phyloP scores from a whole-genome alignment of 1,140 invertebrate species.

The Lepidurus couesii region DNA sequence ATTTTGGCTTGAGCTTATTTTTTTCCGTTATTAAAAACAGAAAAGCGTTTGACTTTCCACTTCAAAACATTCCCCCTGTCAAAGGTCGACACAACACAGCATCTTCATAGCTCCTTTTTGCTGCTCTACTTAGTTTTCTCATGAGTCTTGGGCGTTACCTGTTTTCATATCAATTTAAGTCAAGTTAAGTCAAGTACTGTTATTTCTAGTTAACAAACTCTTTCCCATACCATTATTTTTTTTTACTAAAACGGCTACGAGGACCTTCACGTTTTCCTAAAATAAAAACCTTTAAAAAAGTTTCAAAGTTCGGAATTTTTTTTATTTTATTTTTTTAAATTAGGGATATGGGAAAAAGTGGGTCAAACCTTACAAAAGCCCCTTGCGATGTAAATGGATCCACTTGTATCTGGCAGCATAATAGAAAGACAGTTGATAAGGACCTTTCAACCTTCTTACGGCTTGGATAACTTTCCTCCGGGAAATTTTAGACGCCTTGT shows the following conservation, averaged over 20 bases:
- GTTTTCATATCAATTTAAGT: not conserved
- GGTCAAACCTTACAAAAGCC: not conserved
- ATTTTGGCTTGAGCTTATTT: not conserved
- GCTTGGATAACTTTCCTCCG: not conserved
- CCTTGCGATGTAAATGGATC: not conserved
- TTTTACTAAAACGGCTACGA: too few relatives aligned
- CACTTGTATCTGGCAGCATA: not conserved
- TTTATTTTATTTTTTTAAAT: too few relatives aligned
- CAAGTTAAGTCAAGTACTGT: too few relatives aligned
- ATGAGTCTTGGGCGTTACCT: not conserved
- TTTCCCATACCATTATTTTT: too few relatives aligned
- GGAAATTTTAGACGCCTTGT: constrained; percentile 14
- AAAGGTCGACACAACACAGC: constrained; percentile 17
- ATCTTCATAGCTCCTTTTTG: not conserved
- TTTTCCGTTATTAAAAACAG: not conserved
- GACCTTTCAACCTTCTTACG: constrained; percentile 6
- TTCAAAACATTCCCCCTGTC: constrained; percentile 15
- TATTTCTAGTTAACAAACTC: too few relatives aligned
- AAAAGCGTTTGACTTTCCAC: constrained; percentile 14
- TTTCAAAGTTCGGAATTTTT: too few relatives aligned
- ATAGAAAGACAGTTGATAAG: constrained; percentile 15
- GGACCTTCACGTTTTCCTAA: too few relatives aligned
- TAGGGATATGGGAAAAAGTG: not conserved
- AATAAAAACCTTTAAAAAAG: too few relatives aligned
- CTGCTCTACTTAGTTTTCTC: not conserved